Evolutionary conservation across 2,113 vertebrate genomes (phyloP), one percentile per base, ranked within the genome.

Genomic region (Notothenia coriiceps): DNA sequence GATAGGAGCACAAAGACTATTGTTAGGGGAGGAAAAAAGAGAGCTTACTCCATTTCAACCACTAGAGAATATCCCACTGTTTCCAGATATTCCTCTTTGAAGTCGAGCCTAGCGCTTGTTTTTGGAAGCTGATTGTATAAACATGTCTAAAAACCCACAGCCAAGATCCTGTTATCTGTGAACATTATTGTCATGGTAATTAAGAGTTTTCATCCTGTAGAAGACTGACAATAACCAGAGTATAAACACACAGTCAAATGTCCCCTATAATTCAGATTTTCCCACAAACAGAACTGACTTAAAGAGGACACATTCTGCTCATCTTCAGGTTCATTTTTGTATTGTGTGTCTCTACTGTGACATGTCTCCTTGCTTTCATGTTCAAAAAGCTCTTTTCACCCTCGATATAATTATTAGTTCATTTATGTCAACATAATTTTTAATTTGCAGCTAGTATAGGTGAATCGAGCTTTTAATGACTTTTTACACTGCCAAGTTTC

Each of bases 1-100:
- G 83, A 70, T 40, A 10, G 29, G 8, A 85, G 60, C 78, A 90
- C 85, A 88, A 89, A 77, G 73, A 62, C 74, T 75, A 81, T 80
- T 90, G 88, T 87, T 84, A 79, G 13, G 63, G 59, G 79, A 73
- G 6, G 18, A 68, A 25, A 6, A 56, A 40, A 66, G 13, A 13
- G 54, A 40, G 35, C 15, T 67, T 14, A 7, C 15, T 66, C 15
- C 15, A 44, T 68, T 69, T 81, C 68, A 69, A 52, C 33, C 51
- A 59, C 51, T 25, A 29, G 74, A 77, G 65, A 68, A 56, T 61
- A 66, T 40, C n/a, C 46, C 17, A 44, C 15, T 13, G 35, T 74
- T 80, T 61, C 40, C 64, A 68, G 47, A 74, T 52, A 70, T 33
- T 79, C 14, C 15, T 49, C 18, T 29, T 6, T 51, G 40, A 43